phyloP scores from a whole-genome alignment of 2,797 vertebrate genomes.

The Otolemur crassicaudatus region DNA sequence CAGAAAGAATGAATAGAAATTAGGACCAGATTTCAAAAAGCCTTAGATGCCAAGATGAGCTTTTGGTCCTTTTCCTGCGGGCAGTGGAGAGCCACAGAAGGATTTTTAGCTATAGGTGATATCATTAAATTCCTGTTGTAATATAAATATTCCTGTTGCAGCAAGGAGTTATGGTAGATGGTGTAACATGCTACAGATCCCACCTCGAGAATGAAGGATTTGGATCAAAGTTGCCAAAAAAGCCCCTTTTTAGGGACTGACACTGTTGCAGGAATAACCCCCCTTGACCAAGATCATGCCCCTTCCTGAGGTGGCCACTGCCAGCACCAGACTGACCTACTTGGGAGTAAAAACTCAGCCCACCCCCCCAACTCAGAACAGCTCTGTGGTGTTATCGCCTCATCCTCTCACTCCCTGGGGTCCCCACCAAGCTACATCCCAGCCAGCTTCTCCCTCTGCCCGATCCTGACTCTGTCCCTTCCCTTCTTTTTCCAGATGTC shows the following conservation, averaged over 20 bases:
- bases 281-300: background rate
- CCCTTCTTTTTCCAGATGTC: background rate
- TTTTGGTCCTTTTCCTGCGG: background rate
- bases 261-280: background rate
- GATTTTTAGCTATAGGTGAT: background rate
- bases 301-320: background rate
- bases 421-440: background rate
- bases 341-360: background rate
- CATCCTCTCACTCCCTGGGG: background rate
- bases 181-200: background rate
- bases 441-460: background rate
- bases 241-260: background rate
- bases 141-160: background rate
- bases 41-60: background rate
- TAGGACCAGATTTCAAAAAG: background rate
- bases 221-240: background rate
- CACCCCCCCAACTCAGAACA: background rate
- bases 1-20: background rate
- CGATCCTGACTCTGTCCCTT: background rate
- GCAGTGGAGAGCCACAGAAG: background rate
- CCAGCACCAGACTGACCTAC: background rate
- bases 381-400: background rate
- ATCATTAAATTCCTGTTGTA: background rate
- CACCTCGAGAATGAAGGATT: background rate
- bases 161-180: background rate